phyloP scores from a whole-genome alignment of 2,888 invertebrate species.

The Abrostola tripartita region DNA sequence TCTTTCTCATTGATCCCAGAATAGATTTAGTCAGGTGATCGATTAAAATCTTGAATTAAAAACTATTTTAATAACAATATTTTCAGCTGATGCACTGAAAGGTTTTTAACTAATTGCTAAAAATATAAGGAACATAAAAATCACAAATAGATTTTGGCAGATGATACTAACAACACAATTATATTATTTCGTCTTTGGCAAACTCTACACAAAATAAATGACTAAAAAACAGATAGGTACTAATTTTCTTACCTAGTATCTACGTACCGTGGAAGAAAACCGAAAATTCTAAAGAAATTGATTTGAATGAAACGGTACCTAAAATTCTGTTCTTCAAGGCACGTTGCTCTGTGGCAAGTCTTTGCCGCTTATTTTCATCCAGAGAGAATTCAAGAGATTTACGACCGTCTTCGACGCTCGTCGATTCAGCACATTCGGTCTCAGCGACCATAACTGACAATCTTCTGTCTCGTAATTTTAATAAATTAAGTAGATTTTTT shows the following conservation, averaged over 20 bases:
- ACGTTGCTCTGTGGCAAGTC: slow-evolving; percentile 56
- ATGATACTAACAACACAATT: slow-evolving; percentile 7
- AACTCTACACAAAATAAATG: slow-evolving; percentile 21
- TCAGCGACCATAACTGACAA: slow-evolving; percentile 81
- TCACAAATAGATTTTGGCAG: slow-evolving; percentile 8
- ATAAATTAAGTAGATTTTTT: slow-evolving; percentile 75
- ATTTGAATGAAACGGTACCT: slow-evolving; percentile 27
- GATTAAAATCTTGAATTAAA: background rate
- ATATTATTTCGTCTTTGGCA: slow-evolving; percentile 13
- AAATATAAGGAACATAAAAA: background rate
- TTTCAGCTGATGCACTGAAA: background rate
- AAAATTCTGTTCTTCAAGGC: slow-evolving; percentile 43
- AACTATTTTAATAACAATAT: background rate
- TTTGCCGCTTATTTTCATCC: slow-evolving; percentile 81
- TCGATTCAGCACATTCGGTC: slow-evolving; percentile 84
- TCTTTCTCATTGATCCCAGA: background rate
- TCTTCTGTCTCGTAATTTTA: slow-evolving; percentile 81
- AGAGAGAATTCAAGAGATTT: slow-evolving; percentile 80
- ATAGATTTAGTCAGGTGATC: no score
- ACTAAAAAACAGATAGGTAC: no score
- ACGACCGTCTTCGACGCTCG: slow-evolving; percentile 80
- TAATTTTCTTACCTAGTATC: background rate
- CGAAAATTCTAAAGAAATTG: slow-evolving; percentile 10
- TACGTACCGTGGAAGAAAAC: slow-evolving; percentile 7
- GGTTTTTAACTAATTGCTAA: background rate